A percentile compares a stretch with the other conserved stretches of the same genome.
phyloP scores from a whole-genome alignment of 2,888 invertebrate genomes.

The Euclidia mi region DNA sequence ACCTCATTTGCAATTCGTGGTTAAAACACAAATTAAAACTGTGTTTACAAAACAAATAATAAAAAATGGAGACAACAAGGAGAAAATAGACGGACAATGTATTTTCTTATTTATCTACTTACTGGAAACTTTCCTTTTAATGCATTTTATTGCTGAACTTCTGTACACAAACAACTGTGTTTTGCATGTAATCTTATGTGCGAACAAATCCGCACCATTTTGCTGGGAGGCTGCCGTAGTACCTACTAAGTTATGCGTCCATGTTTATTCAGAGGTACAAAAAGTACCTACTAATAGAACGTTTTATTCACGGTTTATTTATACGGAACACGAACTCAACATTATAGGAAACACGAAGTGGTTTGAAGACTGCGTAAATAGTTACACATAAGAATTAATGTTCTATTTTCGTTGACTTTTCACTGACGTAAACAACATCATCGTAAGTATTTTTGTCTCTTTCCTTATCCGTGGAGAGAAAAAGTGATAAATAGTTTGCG shows the following conservation, averaged over 20 bases:
- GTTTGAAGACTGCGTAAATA: neutral
- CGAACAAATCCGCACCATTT: conserved; percentile 30
- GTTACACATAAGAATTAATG: neutral
- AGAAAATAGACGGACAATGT: conserved; percentile 4
- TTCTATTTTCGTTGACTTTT: too few species aligned
- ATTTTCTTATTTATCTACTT: conserved; percentile 10
- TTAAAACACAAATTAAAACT: conserved; percentile 3
- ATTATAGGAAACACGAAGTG: conserved; percentile 25
- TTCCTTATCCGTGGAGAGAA: too few species aligned
- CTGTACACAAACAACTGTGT: too few species aligned
- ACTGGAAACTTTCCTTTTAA: conserved; percentile 20
- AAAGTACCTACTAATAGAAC: conserved; percentile 42
- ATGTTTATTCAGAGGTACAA: conserved; percentile 36
- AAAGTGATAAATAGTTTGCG: too few species aligned
- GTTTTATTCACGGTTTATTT: conserved; percentile 46
- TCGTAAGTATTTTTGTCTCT: too few species aligned
- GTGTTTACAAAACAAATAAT: conserved; percentile 10
- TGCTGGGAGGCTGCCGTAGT: conserved; percentile 2
- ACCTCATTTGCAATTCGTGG: neutral
- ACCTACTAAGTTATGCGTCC: conserved; percentile 21
- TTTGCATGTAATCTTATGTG: conserved; percentile 12
- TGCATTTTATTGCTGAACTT: conserved; percentile 22
- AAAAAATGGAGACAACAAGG: conserved; percentile 3
- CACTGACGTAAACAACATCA: too few species aligned
- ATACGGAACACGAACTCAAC: conserved; percentile 41